These are phyloP conservation scores for Sinella curviseta DNA, from an alignment of 1,140 invertebrate genomes.

Conservation along the genomic window DNA sequence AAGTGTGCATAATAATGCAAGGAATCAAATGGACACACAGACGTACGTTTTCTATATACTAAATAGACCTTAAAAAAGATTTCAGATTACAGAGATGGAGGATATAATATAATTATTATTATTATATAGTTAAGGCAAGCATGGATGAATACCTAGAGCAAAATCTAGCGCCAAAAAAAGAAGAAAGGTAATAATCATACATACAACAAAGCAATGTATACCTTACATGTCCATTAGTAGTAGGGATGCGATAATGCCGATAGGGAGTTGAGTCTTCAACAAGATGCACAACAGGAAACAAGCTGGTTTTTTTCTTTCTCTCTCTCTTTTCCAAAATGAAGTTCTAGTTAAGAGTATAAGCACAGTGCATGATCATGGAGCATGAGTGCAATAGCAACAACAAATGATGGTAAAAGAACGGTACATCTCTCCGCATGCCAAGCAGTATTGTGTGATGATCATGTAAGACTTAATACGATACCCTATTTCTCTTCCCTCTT, in stretches of 20 bases:
- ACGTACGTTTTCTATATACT: not conserved
- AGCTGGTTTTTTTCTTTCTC: not conserved
- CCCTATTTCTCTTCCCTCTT: not conserved
- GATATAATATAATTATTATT: too few relatives aligned
- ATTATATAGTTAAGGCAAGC: too few relatives aligned
- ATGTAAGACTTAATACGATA: not conserved
- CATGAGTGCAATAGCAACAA: not conserved
- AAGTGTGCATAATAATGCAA: not conserved
- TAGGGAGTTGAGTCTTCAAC: not conserved
- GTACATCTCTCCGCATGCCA: not conserved
- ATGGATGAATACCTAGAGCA: too few relatives aligned
- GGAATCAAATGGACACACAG: not conserved
- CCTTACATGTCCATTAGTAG: not conserved
- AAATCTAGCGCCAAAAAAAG: not conserved
- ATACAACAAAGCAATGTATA: not conserved
- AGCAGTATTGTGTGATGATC: not conserved
- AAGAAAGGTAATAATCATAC: not conserved
- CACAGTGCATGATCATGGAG: not conserved
- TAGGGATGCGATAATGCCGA: not conserved
- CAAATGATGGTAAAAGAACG: not conserved
- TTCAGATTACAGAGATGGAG: too few relatives aligned
- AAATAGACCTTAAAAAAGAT: too few relatives aligned
- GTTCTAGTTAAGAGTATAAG: not conserved
- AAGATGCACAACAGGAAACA: not conserved
- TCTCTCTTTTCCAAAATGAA: too few relatives aligned